These are phyloP conservation scores for Hydrolagus affinis DNA, from an alignment of 2,113 vertebrate species.

Conservation along the genomic window DNA sequence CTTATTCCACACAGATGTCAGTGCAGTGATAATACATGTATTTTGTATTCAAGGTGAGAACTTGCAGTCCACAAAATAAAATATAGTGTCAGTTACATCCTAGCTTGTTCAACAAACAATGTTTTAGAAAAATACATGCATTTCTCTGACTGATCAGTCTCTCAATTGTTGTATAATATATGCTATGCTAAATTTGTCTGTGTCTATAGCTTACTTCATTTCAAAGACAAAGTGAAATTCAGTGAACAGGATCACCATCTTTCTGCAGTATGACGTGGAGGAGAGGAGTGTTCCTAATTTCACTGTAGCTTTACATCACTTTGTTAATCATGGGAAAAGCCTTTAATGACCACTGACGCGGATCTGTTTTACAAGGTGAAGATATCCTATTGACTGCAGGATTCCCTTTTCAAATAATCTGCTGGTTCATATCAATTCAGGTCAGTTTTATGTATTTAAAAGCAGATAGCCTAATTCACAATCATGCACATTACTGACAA, in stretches of 20 bases:
- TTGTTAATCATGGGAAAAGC: slow-evolving; percentile 15
- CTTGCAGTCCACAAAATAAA: background rate
- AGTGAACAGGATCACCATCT: slow-evolving; percentile 18
- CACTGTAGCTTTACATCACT: background rate
- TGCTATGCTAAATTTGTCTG: background rate
- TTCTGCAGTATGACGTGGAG: slow-evolving; percentile 10
- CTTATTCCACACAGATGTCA: slow-evolving; percentile 23
- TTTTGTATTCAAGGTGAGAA: background rate
- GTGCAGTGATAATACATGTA: background rate
- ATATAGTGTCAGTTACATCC: background rate
- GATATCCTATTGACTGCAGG: background rate
- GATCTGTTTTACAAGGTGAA: background rate
- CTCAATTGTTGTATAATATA: background rate
- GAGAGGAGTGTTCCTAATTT: background rate
- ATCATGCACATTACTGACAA: background rate
- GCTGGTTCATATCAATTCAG: background rate
- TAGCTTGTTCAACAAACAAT: background rate
- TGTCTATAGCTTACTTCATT: slow-evolving; percentile 5
- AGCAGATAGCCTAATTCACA: background rate
- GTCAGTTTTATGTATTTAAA: background rate
- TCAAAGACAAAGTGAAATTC: slow-evolving; percentile 6
- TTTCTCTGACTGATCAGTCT: slow-evolving; percentile 5
- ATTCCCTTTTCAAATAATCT: background rate
- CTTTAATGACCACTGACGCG: background rate
- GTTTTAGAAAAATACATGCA: background rate